Base-by-base conservation (phyloP, 2,888 invertebrate genomes). In the Rotaria macrura region DNA sequence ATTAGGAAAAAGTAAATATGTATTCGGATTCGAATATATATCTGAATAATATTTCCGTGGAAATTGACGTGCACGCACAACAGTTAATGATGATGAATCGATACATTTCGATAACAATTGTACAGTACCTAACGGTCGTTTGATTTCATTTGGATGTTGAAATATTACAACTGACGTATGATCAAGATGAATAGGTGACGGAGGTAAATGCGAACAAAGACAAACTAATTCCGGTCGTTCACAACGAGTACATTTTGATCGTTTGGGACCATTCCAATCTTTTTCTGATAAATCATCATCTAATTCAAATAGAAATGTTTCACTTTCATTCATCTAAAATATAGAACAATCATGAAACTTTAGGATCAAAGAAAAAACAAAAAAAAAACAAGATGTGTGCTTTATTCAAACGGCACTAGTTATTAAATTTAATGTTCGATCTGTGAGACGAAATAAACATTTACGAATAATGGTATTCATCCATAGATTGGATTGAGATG, bases 131-230 rank as follows among this genome's bases (percentile, higher is more conserved):
- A 86, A 40, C n/a, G 74, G 79, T 79, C 86, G 40, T 84, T 84
- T 85, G 10, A 85, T 83, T 79, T 86, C 86, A 74, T 74, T 74
- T n/a, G 85, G 85, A 85, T 86, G 86, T 84, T 86, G 86, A 47
- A 86, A 84, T 65, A 86, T 57, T 57, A 57, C 83, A 54, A 86
- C 79, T 34, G 83, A 85, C 25, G 84, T 72, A 38, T 84, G 72
- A 34, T 55, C 29, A 10, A 86, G 38, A 47, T 84, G 52, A 12
- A 86, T 84, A 7, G 65, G 65, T 54, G 40, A 6, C 17, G 83
- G 23, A 43, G 86, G 86, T n/a, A 85, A 79, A 65, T 72, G 84
- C 0, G 84, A 40, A 54, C 86, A 86, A 20, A 86, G 52, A 43
- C 86, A 86, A 29, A 72, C 72, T 43, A 84, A 74, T 54, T 54